Conservation (phyloP, 2,797 vertebrate genomes). For the Manis javanica region DNA sequence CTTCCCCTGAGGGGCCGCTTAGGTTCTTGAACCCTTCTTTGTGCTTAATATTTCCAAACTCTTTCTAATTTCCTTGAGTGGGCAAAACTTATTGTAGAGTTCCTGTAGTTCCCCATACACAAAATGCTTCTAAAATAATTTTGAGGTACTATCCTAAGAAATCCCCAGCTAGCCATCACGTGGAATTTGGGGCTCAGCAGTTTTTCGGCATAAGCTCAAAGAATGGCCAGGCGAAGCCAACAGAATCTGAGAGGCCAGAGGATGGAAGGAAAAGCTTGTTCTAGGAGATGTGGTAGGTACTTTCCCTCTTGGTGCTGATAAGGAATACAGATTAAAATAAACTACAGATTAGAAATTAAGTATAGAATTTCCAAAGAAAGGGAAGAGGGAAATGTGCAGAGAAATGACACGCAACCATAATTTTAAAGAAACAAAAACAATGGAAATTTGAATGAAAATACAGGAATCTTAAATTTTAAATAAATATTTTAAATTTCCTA, state of each 20-base stretch:
- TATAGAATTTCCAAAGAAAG: not conserved
- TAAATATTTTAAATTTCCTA: not conserved
- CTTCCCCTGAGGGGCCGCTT: not conserved
- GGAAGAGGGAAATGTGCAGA: not conserved
- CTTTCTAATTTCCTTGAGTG: not conserved
- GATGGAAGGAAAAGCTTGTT: not conserved
- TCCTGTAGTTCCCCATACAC: not conserved
- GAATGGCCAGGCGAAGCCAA: not conserved
- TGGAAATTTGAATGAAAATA: not conserved
- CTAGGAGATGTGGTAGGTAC: not conserved
- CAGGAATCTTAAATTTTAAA: not conserved
- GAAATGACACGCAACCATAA: not conserved
- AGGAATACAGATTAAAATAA: not conserved
- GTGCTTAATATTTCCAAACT: not conserved
- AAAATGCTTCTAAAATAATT: not conserved
- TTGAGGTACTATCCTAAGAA: not conserved
- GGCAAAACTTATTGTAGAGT: not conserved
- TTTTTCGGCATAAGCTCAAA: not conserved
- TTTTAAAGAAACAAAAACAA: not conserved
- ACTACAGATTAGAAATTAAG: constrained; percentile 1
- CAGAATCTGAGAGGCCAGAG: not conserved
- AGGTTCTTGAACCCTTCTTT: not conserved
- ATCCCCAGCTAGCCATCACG: not conserved
- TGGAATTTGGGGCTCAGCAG: not conserved
- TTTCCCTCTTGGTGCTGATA: not conserved